phyloP scores from a whole-genome alignment of 2,113 vertebrate genomes.

The Zosterops japonicus region DNA sequence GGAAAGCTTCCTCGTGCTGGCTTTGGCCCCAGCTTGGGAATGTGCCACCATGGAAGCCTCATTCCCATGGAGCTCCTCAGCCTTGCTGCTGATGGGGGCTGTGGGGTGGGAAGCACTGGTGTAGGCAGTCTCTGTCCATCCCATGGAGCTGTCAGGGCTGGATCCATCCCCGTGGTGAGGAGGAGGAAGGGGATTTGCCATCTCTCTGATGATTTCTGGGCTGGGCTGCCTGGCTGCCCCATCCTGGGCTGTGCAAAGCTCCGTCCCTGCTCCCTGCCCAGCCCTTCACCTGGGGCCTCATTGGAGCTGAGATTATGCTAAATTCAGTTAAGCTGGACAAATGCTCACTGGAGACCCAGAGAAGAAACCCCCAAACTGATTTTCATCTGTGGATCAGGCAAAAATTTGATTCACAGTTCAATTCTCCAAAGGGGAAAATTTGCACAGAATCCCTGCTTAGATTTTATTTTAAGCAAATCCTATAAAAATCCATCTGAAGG shows the following conservation, averaged over 20 bases:
- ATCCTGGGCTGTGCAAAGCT: fast-evolving
- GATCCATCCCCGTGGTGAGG: fast-evolving
- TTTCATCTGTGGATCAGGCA: constrained; percentile 20
- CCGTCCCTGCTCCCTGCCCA: fast-evolving
- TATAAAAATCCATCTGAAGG: constrained; percentile 44
- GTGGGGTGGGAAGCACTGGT: neutral
- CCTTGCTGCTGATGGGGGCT: neutral
- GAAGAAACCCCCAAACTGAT: neutral
- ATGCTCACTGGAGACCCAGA: neutral
- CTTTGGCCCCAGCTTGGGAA: neutral
- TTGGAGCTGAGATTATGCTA: neutral
- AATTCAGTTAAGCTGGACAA: constrained; percentile 18
- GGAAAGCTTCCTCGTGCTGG: fast-evolving
- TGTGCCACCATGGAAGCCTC: fast-evolving
- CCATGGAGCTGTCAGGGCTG: fast-evolving
- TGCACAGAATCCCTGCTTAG: constrained; percentile 34
- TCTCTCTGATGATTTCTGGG: neutral
- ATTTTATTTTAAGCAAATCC: constrained; percentile 58
- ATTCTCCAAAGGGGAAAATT: constrained; percentile 9
- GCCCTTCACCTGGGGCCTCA: neutral
- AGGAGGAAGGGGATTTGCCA: neutral
- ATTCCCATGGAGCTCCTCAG: fast-evolving
- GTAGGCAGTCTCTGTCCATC: neutral
- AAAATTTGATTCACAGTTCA: neutral
- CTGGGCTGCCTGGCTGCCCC: neutral